Conservation (phyloP, 2,113 vertebrate species). For the Grallaria varia region DNA sequence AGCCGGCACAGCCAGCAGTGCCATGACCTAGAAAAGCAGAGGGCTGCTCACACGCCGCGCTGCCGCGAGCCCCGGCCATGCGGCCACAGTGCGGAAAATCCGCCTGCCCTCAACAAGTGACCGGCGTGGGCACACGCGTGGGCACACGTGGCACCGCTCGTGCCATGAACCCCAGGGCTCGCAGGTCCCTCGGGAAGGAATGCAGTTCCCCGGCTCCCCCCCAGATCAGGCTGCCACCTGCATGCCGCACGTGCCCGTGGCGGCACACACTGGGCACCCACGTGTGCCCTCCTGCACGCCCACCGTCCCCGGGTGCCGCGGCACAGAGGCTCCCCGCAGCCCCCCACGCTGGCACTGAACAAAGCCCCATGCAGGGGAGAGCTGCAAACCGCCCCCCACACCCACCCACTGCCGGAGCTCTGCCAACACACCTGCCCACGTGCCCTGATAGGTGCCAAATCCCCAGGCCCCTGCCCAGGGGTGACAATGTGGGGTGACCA, state of each 20-base stretch:
- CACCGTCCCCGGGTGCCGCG: neutral
- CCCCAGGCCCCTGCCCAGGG: neutral
- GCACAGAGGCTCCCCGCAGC: neutral
- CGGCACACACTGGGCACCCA: neutral
- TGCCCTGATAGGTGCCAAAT: accelerated
- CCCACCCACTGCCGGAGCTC: neutral
- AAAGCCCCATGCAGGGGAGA: neutral
- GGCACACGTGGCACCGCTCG: neutral
- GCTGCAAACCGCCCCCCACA: neutral
- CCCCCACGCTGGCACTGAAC: neutral
- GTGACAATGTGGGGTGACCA: neutral
- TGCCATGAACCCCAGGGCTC: neutral
- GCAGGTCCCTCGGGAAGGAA: neutral
- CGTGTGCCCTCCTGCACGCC: neutral
- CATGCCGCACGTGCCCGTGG: neutral
- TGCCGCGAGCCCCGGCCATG: neutral
- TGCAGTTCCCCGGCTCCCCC: neutral
- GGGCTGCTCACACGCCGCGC: neutral
- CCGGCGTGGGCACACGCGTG: neutral
- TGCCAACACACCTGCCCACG: neutral
- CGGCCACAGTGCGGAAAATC: neutral
- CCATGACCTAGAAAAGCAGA: conserved; percentile 54
- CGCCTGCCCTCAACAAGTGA: conserved; percentile 24
- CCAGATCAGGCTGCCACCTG: neutral
- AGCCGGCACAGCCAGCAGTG: neutral